Evolutionary conservation across 2,888 invertebrate genomes (phyloP).

Genomic region (Eilema griseolum): DNA sequence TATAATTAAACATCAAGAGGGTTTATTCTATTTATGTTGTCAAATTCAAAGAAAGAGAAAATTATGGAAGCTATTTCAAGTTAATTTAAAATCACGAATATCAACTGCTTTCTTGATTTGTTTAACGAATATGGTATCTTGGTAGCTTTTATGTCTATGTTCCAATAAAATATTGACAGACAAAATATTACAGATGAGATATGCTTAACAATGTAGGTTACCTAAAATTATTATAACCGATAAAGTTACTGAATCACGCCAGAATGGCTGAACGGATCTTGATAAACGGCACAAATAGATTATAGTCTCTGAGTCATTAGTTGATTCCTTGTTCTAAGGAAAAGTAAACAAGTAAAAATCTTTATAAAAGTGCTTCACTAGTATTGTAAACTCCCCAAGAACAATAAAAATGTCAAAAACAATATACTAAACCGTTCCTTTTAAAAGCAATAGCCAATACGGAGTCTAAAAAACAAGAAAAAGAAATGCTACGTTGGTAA

Average conservation of each 20-base stretch:
- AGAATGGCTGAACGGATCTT: not conserved
- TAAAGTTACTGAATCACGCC: not conserved
- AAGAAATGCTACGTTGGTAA: conserved; percentile 39
- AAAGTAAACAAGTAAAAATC: no score
- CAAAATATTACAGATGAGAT: not conserved
- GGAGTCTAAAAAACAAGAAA: conserved; percentile 34
- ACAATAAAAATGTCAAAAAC: not conserved
- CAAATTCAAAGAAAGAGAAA: not conserved
- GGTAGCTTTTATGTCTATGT: not conserved
- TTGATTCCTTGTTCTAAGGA: not conserved
- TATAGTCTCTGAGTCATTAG: not conserved
- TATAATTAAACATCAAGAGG: not conserved
- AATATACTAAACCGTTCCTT: not conserved
- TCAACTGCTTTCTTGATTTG: not conserved
- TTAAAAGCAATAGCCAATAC: not conserved
- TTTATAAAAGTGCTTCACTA: no score
- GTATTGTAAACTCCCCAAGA: not conserved
- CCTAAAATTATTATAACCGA: not conserved
- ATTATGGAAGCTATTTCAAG: not conserved
- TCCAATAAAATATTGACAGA: not conserved
- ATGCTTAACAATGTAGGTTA: no score
- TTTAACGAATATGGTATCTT: not conserved
- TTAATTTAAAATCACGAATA: not conserved
- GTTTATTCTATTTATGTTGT: not conserved
- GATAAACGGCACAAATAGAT: not conserved